phyloP scores from a whole-genome alignment of 2,888 invertebrate species.

The Penaeus monodon region DNA sequence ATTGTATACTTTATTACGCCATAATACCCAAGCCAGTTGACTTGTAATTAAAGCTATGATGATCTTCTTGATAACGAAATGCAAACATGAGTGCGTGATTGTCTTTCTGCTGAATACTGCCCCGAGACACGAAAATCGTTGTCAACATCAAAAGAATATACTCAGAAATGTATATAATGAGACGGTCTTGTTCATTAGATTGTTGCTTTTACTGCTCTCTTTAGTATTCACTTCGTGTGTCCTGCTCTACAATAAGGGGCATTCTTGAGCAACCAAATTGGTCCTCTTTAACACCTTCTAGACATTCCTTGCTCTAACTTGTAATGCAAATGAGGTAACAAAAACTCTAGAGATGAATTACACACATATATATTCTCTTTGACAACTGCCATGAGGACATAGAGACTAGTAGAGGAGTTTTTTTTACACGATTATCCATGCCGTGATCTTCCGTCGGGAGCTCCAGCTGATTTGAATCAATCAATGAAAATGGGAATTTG shows the following conservation, averaged over 20 bases:
- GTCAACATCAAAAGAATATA: slow-evolving; percentile 32
- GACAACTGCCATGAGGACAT: too few relatives aligned
- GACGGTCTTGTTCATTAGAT: slow-evolving; percentile 12
- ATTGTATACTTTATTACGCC: not conserved
- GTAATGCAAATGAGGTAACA: too few relatives aligned
- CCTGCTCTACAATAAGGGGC: too few relatives aligned
- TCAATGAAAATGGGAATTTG: slow-evolving; percentile 53
- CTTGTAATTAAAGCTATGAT: slow-evolving; percentile 27
- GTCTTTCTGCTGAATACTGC: slow-evolving; percentile 19
- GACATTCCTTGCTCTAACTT: too few relatives aligned
- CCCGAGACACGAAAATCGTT: slow-evolving; percentile 16
- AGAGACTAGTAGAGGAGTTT: too few relatives aligned
- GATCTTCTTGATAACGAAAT: slow-evolving; percentile 30
- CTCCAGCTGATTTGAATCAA: slow-evolving; percentile 13
- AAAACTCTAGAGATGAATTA: too few relatives aligned
- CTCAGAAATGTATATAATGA: slow-evolving; percentile 7
- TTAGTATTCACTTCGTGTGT: too few relatives aligned
- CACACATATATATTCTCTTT: too few relatives aligned
- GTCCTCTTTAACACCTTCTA: too few relatives aligned
- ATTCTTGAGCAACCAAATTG: too few relatives aligned
- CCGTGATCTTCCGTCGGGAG: not conserved
- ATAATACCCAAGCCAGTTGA: not conserved
- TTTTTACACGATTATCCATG: not conserved
- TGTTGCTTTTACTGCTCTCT: not conserved
- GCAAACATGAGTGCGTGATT: slow-evolving; percentile 24